These are phyloP conservation scores for Aproaerema taeniolella DNA, from an alignment of 2,888 invertebrate genomes.

Conservation along the genomic window DNA sequence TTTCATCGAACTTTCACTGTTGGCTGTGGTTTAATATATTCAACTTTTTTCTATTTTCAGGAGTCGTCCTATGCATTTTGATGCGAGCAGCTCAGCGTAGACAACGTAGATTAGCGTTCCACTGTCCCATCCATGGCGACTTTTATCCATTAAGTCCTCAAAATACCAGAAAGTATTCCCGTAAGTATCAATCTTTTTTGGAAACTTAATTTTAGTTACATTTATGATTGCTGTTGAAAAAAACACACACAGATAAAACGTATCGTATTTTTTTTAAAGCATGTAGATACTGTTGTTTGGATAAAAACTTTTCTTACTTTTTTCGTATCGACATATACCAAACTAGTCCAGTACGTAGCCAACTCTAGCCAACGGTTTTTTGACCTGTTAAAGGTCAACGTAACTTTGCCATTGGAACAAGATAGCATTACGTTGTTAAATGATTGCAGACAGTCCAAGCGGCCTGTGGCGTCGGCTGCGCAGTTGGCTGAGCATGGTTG, in stretches of 20 bases:
- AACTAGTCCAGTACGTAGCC: no score
- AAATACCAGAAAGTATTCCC: conserved; percentile 67
- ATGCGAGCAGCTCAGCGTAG: conserved; percentile 81
- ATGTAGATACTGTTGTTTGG: no score
- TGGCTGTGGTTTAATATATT: no score
- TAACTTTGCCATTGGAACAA: no score
- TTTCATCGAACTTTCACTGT: no score
- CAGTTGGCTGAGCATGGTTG: conserved; percentile 62
- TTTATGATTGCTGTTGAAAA: not conserved
- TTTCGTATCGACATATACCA: no score
- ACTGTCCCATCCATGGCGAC: conserved; percentile 87
- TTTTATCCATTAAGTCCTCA: conserved; percentile 86
- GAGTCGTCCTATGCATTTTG: conserved; percentile 80
- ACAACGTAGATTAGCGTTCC: conserved; percentile 84
- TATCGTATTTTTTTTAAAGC: no score
- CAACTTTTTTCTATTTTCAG: no score
- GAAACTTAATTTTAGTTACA: not conserved
- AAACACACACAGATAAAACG: not conserved
- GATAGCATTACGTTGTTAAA: no score
- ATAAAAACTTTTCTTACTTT: no score
- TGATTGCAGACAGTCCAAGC: conserved; percentile 53
- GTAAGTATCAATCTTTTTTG: no score
- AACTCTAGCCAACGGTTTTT: not conserved
- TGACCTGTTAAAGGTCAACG: no score
- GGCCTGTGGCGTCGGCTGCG: conserved; percentile 60